Base-by-base conservation (phyloP, 2,888 invertebrate genomes). In the Oconnorella tubifera region DNA sequence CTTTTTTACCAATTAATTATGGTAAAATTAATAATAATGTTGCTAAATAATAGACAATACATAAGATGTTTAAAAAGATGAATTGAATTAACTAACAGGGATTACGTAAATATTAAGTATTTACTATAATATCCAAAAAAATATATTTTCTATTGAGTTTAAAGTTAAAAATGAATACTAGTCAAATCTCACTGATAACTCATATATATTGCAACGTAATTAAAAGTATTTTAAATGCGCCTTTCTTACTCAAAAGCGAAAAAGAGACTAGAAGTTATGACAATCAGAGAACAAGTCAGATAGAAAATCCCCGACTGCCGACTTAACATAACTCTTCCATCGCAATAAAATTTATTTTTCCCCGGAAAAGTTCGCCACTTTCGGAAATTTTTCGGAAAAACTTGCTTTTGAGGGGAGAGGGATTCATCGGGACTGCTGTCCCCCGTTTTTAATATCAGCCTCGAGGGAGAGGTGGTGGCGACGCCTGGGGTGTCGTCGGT, bases 241-340 rank as follows among this genome's bases (percentile, higher is more conserved):
- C 10, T 28, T 19, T 69, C 72, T 68, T 56, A 72, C 72, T 99
- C 98, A 85, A 94, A 97, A 74, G 90, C 89, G 86, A 98, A 97
- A 86, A 98, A 99, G 77, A 97, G 86, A 78, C 89, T 89, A 84
- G 93, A 91, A 69, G 98, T 98, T 82, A 90, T 89, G 73, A 92
- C 88, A 78, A 99, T 93, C 72, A 99, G 88, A 80, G 90, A 89
- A 79, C 98, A 89, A 76, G 98, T 98, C 79, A 99, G 88, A 83
- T 91, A 89, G 86, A 99, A 96, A 78, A 98, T 92, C 79, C 95
- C 92, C 71, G 92, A 91, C 82, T 92, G 90, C 76, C 92, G 91
- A 78, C 97, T 95, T 86, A 95, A 95, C 90, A 99, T 95, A 72
- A 98, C 88, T 77, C 95, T 88, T 63, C 99, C 99, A 86, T 95